These are phyloP conservation scores for Heterodera carotae DNA, from an alignment of 1,140 invertebrate genomes.

Conservation along the genomic window DNA sequence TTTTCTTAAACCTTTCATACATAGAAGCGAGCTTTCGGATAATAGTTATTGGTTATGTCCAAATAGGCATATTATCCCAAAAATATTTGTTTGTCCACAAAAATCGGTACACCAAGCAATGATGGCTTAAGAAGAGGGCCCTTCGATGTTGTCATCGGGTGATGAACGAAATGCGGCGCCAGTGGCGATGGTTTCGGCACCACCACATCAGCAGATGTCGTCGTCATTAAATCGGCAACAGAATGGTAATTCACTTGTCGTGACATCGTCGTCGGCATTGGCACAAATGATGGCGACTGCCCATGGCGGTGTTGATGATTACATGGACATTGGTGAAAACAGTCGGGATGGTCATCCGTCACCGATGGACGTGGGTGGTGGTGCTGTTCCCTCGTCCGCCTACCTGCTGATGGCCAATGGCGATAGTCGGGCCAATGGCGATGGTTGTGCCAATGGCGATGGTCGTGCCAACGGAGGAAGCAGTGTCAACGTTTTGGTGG, in stretches of 20 bases:
- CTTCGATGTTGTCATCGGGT: neutral
- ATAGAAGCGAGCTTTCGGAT: too few relatives aligned
- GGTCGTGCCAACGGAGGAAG: neutral
- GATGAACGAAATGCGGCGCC: neutral
- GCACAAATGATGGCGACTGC: neutral
- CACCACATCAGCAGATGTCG: neutral
- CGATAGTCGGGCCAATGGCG: conserved; percentile 26
- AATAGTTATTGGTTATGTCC: too few relatives aligned
- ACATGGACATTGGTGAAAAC: conserved; percentile 20
- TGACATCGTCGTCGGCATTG: conserved; percentile 7
- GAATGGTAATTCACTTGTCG: neutral
- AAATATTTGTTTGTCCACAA: too few relatives aligned
- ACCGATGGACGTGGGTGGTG: too few relatives aligned
- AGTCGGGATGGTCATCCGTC: neutral
- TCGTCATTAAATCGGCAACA: conserved; percentile 7
- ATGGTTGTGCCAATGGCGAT: conserved; percentile 4
- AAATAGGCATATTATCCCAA: too few relatives aligned
- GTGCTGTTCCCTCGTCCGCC: neutral
- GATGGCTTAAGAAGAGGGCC: neutral
- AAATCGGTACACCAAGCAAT: too few relatives aligned
- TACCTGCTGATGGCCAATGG: conserved; percentile 26
- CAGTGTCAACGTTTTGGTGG: conserved; percentile 29
- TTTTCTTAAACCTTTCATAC: conserved; percentile 3
- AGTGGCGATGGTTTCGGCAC: too few relatives aligned
- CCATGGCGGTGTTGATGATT: too few relatives aligned